Conservation (phyloP, 2,797 vertebrate species). For the Premnoplex brunnescens region DNA sequence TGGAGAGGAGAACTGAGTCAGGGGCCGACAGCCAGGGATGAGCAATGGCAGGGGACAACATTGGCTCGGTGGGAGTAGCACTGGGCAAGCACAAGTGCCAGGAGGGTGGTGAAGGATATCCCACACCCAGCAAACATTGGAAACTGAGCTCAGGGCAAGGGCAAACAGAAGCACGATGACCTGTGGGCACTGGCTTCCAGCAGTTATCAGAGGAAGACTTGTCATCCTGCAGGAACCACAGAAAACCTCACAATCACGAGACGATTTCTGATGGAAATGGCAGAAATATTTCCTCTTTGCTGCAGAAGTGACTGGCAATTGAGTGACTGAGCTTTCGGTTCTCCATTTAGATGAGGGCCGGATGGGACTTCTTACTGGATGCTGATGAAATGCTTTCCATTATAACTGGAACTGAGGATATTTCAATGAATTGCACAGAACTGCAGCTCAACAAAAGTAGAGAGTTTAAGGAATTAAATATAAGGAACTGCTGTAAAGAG, state of each 20-base stretch:
- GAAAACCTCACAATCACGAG: neutral
- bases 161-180: neutral
- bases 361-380: constrained; percentile 25
- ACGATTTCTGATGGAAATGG: neutral
- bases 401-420: constrained; percentile 36
- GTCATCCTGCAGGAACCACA: neutral
- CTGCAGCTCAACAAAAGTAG: neutral
- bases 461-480: neutral
- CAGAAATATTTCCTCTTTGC: neutral
- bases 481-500: constrained; percentile 2
- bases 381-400: constrained; percentile 50
- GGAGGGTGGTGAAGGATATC: neutral
- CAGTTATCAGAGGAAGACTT: neutral
- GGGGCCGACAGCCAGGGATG: neutral
- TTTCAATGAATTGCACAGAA: neutral
- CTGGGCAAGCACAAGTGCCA: neutral
- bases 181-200: neutral
- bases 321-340: constrained; percentile 55
- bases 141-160: neutral
- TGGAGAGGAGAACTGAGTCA: neutral
- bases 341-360: neutral
- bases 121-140: neutral
- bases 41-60: neutral
- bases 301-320: neutral
- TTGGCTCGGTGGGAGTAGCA: neutral